Conservation (phyloP, 53 echinoderm and acorn worm species). For the Luidia sarsii region DNA sequence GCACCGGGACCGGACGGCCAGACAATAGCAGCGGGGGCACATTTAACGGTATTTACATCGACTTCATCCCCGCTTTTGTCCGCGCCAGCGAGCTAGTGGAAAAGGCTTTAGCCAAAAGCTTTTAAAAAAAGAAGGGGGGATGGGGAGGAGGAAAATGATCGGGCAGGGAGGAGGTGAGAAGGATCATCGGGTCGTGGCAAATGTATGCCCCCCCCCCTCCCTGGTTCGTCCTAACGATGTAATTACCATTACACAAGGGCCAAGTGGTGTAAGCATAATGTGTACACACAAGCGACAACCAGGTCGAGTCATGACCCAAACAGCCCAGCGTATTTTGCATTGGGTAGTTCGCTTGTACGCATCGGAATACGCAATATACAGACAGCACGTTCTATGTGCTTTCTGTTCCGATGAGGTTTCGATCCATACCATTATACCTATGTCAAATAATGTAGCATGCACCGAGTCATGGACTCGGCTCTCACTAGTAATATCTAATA, state of each 20-base stretch:
- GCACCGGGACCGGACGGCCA: not conserved
- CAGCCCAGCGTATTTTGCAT: no score
- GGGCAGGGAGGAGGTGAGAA: not conserved
- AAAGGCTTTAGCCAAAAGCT: not conserved
- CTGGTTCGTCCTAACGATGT: not conserved
- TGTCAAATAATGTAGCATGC: no score
- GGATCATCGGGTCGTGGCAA: not conserved
- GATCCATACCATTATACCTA: no score
- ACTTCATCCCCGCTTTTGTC: conserved; percentile 4
- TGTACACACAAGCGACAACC: conserved; percentile 4
- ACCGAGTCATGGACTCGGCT: no score
- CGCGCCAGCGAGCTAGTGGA: not conserved
- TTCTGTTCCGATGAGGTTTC: no score
- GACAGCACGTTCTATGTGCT: no score
- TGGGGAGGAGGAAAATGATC: not conserved
- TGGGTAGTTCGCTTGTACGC: no score
- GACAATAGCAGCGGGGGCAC: conserved; percentile 24
- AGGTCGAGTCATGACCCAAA: conserved; percentile 6
- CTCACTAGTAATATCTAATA: no score
- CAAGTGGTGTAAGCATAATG: conserved; percentile 32
- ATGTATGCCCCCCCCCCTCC: no score
- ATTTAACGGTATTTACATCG: conserved; percentile 57
- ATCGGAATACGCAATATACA: no score
- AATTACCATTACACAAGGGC: not conserved
- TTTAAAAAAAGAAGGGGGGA: not conserved